phyloP scores from a whole-genome alignment of 2,113 vertebrate genomes.

The Oreochromis niloticus region DNA sequence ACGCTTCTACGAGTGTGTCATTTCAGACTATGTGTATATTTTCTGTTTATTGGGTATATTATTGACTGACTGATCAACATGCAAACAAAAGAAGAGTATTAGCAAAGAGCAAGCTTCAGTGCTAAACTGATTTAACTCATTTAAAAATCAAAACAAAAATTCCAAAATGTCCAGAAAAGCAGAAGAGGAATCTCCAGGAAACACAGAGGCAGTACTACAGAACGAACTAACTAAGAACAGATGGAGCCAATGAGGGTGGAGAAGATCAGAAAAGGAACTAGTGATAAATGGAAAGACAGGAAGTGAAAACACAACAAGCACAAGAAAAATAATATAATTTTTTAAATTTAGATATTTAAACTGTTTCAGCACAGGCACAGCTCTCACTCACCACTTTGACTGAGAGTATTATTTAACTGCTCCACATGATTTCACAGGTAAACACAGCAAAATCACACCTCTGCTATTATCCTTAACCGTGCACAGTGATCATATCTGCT shows the following conservation, averaged over 20 bases:
- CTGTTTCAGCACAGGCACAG: not conserved
- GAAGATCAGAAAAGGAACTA: not conserved
- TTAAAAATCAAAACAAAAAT: not conserved
- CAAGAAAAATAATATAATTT: not conserved
- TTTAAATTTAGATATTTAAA: not conserved
- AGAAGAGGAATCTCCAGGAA: not conserved
- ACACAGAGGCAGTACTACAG: not conserved
- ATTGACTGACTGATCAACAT: not conserved
- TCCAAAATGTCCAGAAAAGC: not conserved
- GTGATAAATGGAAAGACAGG: not conserved
- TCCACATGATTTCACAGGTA: not conserved
- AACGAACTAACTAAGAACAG: not conserved
- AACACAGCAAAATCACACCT: not conserved
- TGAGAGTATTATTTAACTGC: not conserved
- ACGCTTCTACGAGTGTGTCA: not conserved
- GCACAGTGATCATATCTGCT: not conserved
- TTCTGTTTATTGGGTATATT: not conserved
- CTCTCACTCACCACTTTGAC: not conserved
- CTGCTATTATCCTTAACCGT: not conserved
- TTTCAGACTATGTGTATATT: not conserved
- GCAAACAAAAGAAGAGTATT: not conserved
- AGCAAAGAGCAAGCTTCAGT: not conserved
- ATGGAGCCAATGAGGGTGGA: not conserved
- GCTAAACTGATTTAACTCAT: not conserved
- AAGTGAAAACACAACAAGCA: not conserved